Evolutionary conservation across 2,888 invertebrate genomes (phyloP), one percentile per base, ranked within the genome.

Genomic region (Drosophila birchii): DNA sequence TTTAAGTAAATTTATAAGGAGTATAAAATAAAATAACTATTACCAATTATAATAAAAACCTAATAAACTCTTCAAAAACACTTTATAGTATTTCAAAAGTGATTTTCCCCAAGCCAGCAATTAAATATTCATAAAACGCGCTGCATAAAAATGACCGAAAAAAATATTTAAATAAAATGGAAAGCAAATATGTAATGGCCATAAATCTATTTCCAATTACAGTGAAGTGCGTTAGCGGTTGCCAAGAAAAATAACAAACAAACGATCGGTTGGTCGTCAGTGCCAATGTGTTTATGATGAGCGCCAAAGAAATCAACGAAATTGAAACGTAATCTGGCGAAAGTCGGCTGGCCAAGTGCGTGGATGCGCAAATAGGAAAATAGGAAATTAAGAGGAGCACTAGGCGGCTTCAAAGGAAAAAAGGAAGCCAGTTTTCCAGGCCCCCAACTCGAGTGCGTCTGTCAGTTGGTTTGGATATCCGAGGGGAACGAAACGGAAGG

Each of bases 271-370:
- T 16, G n/a, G n/a, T 39, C 39, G 45, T 23, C 29, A 23, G 36
- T 38, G 38, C 32, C 36, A 61, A 44, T 54, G 51, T 73, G 73
- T 73, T 64, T 73, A 75, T 75, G 74, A 66, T 41, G 44, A 44
- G 62, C 51, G 47, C 51, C 51, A 34, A 20, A 20, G 51, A 75
- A 69, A 69, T 41, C 64, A 72, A 68, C 66, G 49, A 86, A 84
- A 84, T 84, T 84, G 85, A 84, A 84, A 81, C 80, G 81, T 84
- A 84, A 86, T 84, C 84, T 68, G 80, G 81, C 76, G 74, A 83
- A 81, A 84, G 63, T 64, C 69, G 54, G 49, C 61, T 29, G 63
- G 41, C 69, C 63, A 45, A 69, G 62, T 75, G 75, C 49, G 60
- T 39, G 56, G 47, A 62, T 59, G 57, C 55, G 68, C 51, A 61